phyloP scores from a whole-genome alignment of 2,888 invertebrate genomes.

The Eupithecia insigniata region DNA sequence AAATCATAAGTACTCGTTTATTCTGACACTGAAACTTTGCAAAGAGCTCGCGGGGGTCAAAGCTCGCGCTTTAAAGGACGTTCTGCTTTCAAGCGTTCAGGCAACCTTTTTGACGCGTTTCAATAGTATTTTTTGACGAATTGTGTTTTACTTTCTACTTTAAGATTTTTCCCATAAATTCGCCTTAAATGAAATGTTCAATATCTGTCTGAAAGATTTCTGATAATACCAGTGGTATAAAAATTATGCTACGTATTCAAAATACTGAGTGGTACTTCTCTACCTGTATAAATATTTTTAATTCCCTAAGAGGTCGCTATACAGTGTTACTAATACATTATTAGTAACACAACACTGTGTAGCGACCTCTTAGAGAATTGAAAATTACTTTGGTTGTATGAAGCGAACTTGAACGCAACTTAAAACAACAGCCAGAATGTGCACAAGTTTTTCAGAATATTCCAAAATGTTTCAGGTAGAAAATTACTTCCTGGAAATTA shows the following conservation, averaged over 20 bases:
- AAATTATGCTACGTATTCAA: too few species aligned
- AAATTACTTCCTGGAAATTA: slow-evolving; percentile 10
- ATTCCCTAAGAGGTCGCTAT: too few species aligned
- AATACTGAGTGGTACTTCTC: background rate
- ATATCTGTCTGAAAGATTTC: background rate
- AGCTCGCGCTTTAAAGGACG: too few species aligned
- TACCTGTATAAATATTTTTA: too few species aligned
- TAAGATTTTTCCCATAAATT: background rate
- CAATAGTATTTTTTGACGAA: background rate
- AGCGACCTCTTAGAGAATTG: slow-evolving; percentile 24
- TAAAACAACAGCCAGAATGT: slow-evolving; percentile 6
- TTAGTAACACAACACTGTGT: slow-evolving; percentile 19
- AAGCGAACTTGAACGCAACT: slow-evolving; percentile 3
- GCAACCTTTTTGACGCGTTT: too few species aligned
- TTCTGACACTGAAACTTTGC: too few species aligned
- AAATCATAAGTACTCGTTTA: too few species aligned
- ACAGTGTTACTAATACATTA: too few species aligned
- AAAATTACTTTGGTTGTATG: slow-evolving; percentile 26
- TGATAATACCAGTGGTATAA: too few species aligned
- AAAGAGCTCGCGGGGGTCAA: background rate
- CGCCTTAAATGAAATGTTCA: background rate
- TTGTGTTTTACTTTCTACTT: background rate
- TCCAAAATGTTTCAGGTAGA: slow-evolving; percentile 4
- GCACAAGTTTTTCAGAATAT: background rate
- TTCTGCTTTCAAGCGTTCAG: too few species aligned